Evolutionary conservation across 2,797 vertebrate species (phyloP).

Genomic region (Sciaenops ocellatus): DNA sequence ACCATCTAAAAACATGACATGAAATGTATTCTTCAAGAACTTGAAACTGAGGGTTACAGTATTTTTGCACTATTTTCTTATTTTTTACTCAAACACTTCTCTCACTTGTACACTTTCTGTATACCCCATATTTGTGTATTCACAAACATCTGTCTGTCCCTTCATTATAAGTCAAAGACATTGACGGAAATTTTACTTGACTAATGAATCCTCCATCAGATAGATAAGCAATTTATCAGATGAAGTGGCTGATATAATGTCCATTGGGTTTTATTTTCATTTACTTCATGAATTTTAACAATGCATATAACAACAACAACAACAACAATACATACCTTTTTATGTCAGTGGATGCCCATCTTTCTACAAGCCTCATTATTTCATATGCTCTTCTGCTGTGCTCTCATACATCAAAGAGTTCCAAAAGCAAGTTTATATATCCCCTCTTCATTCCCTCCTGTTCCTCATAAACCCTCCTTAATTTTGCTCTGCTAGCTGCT

Average conservation of each 20-base stretch:
- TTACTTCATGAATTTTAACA: slow-evolving; percentile 13
- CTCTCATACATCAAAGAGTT: slow-evolving; percentile 1
- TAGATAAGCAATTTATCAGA: slow-evolving; percentile 14
- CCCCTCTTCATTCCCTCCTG: slow-evolving; percentile 4
- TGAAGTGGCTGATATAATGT: slow-evolving; percentile 10
- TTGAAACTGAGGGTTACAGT: background rate
- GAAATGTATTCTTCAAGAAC: background rate
- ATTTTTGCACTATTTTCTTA: slow-evolving; percentile 5
- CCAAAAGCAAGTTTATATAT: slow-evolving; percentile 17
- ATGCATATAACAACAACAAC: background rate
- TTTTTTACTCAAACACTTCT: slow-evolving; percentile 1
- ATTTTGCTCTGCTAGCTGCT: slow-evolving; percentile 24
- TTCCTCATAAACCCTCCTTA: slow-evolving; percentile 7
- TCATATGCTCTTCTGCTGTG: background rate
- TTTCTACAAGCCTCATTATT: background rate
- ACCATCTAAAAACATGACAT: background rate
- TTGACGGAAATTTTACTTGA: background rate
- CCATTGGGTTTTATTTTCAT: slow-evolving; percentile 21
- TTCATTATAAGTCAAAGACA: background rate
- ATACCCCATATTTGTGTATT: background rate
- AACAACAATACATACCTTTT: background rate
- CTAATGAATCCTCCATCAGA: slow-evolving; percentile 12
- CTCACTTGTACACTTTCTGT: background rate
- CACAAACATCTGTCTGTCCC: background rate
- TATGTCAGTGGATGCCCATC: slow-evolving; percentile 8